Evolutionary conservation across 2,797 vertebrate genomes (phyloP), one percentile per base, ranked within the genome.

Genomic region (Chelonia mydas): DNA sequence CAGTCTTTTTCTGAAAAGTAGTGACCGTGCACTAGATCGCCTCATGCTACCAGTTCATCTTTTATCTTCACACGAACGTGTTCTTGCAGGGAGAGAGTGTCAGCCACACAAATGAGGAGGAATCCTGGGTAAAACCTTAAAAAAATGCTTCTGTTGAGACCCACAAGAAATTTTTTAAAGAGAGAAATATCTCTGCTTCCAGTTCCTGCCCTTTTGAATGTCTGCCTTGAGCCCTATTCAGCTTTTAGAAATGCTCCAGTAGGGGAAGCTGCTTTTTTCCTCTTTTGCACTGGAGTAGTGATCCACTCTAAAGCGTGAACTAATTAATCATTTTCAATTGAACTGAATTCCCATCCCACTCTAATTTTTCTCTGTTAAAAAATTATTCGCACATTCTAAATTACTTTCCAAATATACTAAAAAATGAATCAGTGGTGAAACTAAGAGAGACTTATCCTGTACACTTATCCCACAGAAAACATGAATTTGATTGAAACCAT

Each of bases 271-370:
- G 47, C 37, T 27, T 49, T 59, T 76, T 77, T 45, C 27, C 72
- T 45, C 37, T 89, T 49, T 88, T 90, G 51, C 84, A 5, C 87
- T 83, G 45, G 49, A 86, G 83, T 86, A 86, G 45, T 83, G 84
- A 83, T 81, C 79, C 83, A 86, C 81, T 96, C 94, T 85, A 90
- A 91, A 95, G 85, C 16, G 13, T n/a, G 81, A 90, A 72, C 12
- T 86, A 91, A 86, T 94, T 80, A 87, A 83, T 85, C 5, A 72
- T 87, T 89, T 89, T 85, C 76, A 87, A 85, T 49, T 87, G 68
- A 81, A 81, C 27, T 92, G 53, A 76, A 84, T 91, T 94, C 45
- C 50, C 54, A 91, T 89, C 37, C 50, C 27, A 61, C 74, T 95
- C 47, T 72, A 2, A 72, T 72, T 72, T 68, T 72, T 89, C 81